Conservation (phyloP, 2,113 vertebrate species). For the Hucho hucho region DNA sequence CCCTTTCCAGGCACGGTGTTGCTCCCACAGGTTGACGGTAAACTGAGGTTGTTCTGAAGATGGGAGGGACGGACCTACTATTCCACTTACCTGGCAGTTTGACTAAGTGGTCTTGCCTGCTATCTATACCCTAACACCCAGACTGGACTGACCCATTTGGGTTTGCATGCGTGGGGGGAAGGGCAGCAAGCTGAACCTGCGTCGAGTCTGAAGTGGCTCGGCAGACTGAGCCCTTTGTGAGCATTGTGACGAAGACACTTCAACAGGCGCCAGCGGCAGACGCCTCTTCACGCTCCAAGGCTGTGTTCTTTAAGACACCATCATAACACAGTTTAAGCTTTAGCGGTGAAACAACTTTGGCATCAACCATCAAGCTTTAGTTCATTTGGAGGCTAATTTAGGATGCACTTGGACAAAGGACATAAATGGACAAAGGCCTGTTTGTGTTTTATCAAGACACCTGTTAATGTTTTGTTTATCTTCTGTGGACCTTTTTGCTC, state of each 20-base stretch:
- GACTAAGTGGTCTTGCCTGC: constrained; percentile 21
- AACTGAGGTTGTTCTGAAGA: constrained; percentile 8
- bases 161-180: constrained; percentile 13
- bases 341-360: not conserved
- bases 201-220: constrained; percentile 53
- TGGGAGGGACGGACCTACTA: constrained; percentile 5
- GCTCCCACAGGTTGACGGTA: constrained; percentile 26
- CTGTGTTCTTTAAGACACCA: not conserved
- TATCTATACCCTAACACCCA: constrained; percentile 25
- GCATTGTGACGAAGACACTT: constrained; percentile 50
- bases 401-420: not conserved
- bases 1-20: constrained; percentile 29
- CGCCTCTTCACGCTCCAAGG: constrained; percentile 20
- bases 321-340: constrained; percentile 27
- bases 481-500: constrained; percentile 10
- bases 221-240: constrained; percentile 23
- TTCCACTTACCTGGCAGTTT: constrained; percentile 19
- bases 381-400: not conserved
- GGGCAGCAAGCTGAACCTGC: not conserved
- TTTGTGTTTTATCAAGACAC: not conserved
- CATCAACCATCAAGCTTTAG: not conserved
- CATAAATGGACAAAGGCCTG: not conserved
- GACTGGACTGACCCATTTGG: constrained; percentile 33
- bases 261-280: constrained; percentile 18
- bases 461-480: not conserved